Base-by-base conservation (phyloP, 2,113 vertebrate genomes). In the Dipodomys merriami region DNA sequence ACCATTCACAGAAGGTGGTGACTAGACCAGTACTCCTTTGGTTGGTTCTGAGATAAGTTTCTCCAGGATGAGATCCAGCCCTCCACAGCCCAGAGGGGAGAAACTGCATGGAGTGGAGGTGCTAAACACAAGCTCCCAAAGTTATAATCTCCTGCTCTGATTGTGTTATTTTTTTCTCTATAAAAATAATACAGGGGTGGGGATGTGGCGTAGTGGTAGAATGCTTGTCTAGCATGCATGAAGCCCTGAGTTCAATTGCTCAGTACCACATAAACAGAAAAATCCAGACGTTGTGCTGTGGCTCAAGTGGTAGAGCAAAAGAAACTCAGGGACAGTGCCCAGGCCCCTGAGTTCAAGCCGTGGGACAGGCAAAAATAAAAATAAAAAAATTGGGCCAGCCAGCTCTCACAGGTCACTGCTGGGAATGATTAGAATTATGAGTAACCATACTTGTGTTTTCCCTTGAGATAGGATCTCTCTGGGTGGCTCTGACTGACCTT, bases 161-260 rank as follows among this genome's bases (percentile, higher is more conserved):
- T 0, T 83, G 39, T 62, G 65, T 67, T 85, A 49, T 90, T 91
- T 71, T 88, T 73, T 60, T 86, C 76, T 71, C 64, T 80, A 86
- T 15, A 78, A 78, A 81, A 81, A 68, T 12, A 68, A 71, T 13
- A 88, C 2, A 46, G 29, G 27, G 12, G 8, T 49, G 12, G 49
- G 49, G 12, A 49, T 49, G 49, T 49, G 49, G 49, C 49, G 1
- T 49, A 49, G 49, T 9, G 49, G 49, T 49, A 49, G 49, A 49
- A 9, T 49, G 12, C 12, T 9, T 49, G 10, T 12, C 49, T 49
- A 49, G 49, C 49, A 49, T 49, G 49, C 49, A 49, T 49, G 8
- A 49, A 49, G 49, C 49, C 10, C 49, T 49, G 49, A 12, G 49
- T 49, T 49, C 49, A 12, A 49, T 11, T 49, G 9, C 49, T 49